phyloP scores from a whole-genome alignment of 1,140 invertebrate genomes.

The Cotesia typhae region DNA sequence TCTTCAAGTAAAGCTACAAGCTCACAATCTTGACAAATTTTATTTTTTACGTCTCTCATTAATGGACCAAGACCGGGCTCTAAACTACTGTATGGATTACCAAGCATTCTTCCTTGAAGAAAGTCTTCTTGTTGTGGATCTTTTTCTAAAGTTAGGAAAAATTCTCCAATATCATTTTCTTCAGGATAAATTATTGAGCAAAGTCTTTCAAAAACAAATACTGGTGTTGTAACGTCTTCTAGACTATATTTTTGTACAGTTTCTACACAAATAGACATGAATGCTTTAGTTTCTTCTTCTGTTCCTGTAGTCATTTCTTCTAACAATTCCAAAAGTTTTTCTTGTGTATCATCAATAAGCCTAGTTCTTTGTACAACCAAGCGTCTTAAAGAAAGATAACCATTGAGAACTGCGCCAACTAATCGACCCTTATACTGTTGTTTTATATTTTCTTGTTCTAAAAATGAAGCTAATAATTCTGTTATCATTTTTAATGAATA shows the following conservation, averaged over 20 bases:
- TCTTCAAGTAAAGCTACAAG: slow-evolving; percentile 95
- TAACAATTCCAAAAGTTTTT: slow-evolving; percentile 90
- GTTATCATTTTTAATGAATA: slow-evolving; percentile 88
- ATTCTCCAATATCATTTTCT: slow-evolving; percentile 96
- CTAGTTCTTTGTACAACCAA: slow-evolving; percentile 94
- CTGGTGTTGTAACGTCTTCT: slow-evolving; percentile 93
- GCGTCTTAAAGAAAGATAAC: slow-evolving; percentile 89
- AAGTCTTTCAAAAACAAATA: slow-evolving; percentile 96
- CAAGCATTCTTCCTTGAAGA: slow-evolving; percentile 95
- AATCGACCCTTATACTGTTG: slow-evolving; percentile 89
- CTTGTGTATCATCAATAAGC: slow-evolving; percentile 95
- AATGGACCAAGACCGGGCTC: slow-evolving; percentile 94
- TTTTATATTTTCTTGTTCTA: slow-evolving; percentile 84
- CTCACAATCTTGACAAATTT: slow-evolving; percentile 97
- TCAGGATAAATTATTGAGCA: slow-evolving; percentile 98
- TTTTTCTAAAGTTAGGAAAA: slow-evolving; percentile 95
- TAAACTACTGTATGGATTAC: slow-evolving; percentile 95
- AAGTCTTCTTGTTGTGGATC: slow-evolving; percentile 99
- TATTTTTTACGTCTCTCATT: slow-evolving; percentile 99
- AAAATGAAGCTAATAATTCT: slow-evolving; percentile 84
- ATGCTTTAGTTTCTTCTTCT: slow-evolving; percentile 94
- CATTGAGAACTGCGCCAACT: slow-evolving; percentile 89
- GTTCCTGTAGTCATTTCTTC: slow-evolving; percentile 96
- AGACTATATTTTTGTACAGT: slow-evolving; percentile 92
- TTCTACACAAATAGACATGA: slow-evolving; percentile 97